phyloP scores from a whole-genome alignment of 2,113 vertebrate genomes.

The Piprites chloris region DNA sequence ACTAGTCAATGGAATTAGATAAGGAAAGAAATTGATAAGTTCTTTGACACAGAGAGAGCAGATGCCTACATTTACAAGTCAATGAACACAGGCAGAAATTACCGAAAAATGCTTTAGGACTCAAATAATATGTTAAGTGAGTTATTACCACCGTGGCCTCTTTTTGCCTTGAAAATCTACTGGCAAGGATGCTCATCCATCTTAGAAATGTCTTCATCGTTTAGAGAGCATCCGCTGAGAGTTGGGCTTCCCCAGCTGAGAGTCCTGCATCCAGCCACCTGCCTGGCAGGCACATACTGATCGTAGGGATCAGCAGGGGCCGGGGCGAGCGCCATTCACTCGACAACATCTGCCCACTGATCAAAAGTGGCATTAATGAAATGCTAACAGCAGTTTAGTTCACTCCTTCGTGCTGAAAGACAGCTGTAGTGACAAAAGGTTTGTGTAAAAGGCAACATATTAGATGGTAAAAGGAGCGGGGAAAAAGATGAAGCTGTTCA shows the following conservation, averaged over 20 bases:
- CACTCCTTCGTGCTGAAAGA: neutral
- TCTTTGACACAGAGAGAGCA: neutral
- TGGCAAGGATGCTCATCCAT: neutral
- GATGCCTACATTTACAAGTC: neutral
- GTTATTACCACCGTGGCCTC: neutral
- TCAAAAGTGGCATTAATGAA: neutral
- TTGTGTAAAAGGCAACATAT: neutral
- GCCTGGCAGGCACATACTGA: neutral
- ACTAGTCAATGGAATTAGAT: neutral
- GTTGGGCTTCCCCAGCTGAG: rapidly evolving
- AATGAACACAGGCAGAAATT: neutral
- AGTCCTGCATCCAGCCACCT: neutral
- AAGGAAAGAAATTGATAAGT: neutral
- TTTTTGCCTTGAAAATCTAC: neutral
- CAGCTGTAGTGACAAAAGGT: neutral
- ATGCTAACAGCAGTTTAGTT: neutral
- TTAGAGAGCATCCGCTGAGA: neutral
- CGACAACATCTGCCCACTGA: neutral
- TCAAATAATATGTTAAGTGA: neutral
- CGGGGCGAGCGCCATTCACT: neutral
- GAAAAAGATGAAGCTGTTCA: neutral
- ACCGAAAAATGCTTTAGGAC: neutral
- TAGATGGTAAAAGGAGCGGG: neutral
- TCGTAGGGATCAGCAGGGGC: neutral
- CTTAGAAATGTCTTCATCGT: neutral